Percentiles rank a stretch among this genome's conserved stretches.
Evolutionary conservation across 2,113 vertebrate species (phyloP).

Genomic region (Nestor notabilis): DNA sequence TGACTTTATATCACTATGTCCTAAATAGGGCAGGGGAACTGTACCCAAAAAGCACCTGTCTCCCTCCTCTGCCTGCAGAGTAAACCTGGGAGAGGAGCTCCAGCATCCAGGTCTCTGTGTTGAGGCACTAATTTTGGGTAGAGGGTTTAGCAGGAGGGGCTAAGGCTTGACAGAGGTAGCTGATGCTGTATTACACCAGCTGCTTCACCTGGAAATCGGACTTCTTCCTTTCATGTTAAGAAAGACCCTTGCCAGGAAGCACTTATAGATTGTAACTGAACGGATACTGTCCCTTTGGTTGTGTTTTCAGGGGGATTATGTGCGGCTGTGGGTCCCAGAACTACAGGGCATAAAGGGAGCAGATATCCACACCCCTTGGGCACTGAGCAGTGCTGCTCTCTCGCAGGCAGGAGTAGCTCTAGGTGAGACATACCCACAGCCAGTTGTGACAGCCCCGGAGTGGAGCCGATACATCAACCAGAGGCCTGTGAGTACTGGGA

Average conservation of each 20-base stretch:
- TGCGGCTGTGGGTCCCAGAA: conserved; percentile 81
- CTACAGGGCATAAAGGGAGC: conserved; percentile 71
- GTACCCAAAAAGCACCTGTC: neutral
- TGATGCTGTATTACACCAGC: neutral
- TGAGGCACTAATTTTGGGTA: neutral
- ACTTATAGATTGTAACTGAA: neutral
- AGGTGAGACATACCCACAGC: conserved; percentile 76
- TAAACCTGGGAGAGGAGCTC: neutral
- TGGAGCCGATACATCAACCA: conserved; percentile 79
- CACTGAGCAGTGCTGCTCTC: conserved; percentile 68
- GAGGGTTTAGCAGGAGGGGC: neutral
- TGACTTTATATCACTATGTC: neutral
- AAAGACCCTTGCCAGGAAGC: neutral
- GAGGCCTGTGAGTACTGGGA: conserved; percentile 69
- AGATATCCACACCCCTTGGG: conserved; percentile 80
- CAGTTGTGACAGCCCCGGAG: conserved; percentile 76
- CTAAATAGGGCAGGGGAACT: neutral
- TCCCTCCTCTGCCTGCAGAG: neutral
- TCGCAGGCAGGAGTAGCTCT: conserved; percentile 70
- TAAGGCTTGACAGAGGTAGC: neutral
- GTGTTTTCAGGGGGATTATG: conserved; percentile 78
- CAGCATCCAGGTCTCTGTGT: neutral
- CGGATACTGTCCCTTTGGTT: neutral
- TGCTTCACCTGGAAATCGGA: neutral
- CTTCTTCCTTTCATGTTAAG: neutral